These are phyloP conservation scores for Petromus typicus DNA, from an alignment of 2,113 vertebrate genomes.

Conservation along the genomic window DNA sequence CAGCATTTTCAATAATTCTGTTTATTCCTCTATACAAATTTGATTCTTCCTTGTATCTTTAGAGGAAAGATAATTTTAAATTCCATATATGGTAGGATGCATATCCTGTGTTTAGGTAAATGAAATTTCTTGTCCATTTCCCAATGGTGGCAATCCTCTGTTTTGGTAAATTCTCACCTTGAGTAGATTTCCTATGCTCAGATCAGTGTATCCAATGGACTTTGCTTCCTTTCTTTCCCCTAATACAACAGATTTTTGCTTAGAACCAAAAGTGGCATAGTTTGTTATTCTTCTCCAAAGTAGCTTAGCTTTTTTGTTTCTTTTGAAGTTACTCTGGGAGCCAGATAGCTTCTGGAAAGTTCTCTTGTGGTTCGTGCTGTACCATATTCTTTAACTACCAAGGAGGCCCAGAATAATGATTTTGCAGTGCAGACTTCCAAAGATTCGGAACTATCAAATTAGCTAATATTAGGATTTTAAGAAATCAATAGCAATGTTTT, in stretches of 20 bases:
- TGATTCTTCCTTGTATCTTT: neutral
- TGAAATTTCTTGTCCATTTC: neutral
- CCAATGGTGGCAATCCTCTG: neutral
- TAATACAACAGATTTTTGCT: neutral
- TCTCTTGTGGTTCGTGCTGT: neutral
- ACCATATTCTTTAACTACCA: too few species aligned
- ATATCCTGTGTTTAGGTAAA: neutral
- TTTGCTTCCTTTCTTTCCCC: neutral
- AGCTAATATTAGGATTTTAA: neutral
- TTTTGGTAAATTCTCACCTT: neutral
- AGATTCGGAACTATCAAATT: neutral
- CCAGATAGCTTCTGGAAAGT: neutral
- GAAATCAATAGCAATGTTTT: neutral
- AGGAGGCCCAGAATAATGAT: too few species aligned
- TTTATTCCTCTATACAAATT: neutral
- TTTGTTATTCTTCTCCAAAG: neutral
- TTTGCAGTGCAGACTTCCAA: neutral
- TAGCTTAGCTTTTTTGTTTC: neutral
- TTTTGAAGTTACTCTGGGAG: neutral
- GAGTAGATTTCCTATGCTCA: neutral
- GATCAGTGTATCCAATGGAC: neutral
- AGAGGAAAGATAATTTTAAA: neutral
- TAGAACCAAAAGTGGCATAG: neutral
- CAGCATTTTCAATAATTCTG: neutral
- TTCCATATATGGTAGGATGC: neutral